Evolutionary conservation across 1,140 invertebrate genomes (phyloP), one percentile per base, ranked within the genome.

Genomic region (Sycophaga agraensis): DNA sequence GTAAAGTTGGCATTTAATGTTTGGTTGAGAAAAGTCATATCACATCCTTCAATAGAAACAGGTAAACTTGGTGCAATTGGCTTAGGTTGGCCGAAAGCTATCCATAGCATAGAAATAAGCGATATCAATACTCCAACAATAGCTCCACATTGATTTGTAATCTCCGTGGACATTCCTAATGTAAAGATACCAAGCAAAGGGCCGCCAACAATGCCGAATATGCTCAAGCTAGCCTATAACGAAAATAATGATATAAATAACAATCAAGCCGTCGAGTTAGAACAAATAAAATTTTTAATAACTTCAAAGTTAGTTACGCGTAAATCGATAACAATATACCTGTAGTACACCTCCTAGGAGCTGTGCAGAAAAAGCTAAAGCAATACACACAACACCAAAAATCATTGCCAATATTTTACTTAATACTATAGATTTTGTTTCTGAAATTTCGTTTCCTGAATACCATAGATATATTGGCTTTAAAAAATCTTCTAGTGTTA

Each of bases 401-500:
- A 82, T 22, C 5, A 91, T 72, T 2, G 88, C 89, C 53, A 89
- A 73, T 0, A 87, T 4, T 78, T 90, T 91, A 4, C 85, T 81
- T n/a, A 81, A 65, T 22, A 82, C 62, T 12, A 82, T 66, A 63
- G 69, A 78, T 55, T 60, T 73, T 24, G 65, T 71, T 40, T 67
- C 37, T 37, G 68, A 68, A 6, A 79, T 63, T 58, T 76, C 70
- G 11, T 46, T 48, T 1, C 61, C 56, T 6, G 59, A 50, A n/a
- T 4, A 69, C 21, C 53, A 68, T 24, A 6, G 64, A 28, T 72
- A 75, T 0, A 64, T 1, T 8, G 77, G 77, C 71, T 88, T 88
- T 2, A 91, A 73, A 70, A 92, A 92, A 79, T 95, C 93, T 70
- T 93, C 89, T 56, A 93, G 82, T 1, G 90, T 92, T 16, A 95